Base-by-base conservation (phyloP, 2,888 invertebrate species). In the Meloe dianella region DNA sequence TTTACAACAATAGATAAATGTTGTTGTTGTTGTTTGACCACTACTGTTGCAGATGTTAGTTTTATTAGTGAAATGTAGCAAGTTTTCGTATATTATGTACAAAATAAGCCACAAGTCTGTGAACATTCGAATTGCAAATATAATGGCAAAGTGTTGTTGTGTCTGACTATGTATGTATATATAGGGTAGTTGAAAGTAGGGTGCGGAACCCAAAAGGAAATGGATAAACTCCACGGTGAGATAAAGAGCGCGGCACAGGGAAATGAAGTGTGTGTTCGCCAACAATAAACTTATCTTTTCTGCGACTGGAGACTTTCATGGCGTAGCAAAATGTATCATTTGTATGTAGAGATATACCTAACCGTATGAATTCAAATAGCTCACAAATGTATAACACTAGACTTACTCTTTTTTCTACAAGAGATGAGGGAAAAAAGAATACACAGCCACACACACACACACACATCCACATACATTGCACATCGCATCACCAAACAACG, bases 261-360 rank as follows among this genome's bases (percentile, higher is more conserved):
- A 82, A 82, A 82, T 82, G 82, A 82, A 82, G 82, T 82, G 81
- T 82, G 80, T 79, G 81, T 80, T 79, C 78, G 79, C 81, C 80
- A 81, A 82, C 82, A 82, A 82, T 82, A 82, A 81, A 82, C 81
- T 82, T 82, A 82, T 82, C 82, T 82, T 80, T 82, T 82, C 81
- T 80, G 78, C 80, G 79, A 81, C 78, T 81, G 80, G 79, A 80
- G 79, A 81, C 80, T 79, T 80, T 77, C 77, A 78, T 76, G 75
- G 77, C 76, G 77, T 65, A 75, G 79, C 80, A 80, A 82, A 81
- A 82, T 82, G 82, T 81, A 82, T 82, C 82, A 82, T 83, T 83
- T 82, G 81, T 82, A 82, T 82, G 81, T 82, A 79, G 77, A 80
- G 79, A 81, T 80, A 54, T 54, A 80, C 79, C 79, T 78, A 78